Conservation (phyloP, 2,797 vertebrate genomes). For the Pagetopsis macropterus region DNA sequence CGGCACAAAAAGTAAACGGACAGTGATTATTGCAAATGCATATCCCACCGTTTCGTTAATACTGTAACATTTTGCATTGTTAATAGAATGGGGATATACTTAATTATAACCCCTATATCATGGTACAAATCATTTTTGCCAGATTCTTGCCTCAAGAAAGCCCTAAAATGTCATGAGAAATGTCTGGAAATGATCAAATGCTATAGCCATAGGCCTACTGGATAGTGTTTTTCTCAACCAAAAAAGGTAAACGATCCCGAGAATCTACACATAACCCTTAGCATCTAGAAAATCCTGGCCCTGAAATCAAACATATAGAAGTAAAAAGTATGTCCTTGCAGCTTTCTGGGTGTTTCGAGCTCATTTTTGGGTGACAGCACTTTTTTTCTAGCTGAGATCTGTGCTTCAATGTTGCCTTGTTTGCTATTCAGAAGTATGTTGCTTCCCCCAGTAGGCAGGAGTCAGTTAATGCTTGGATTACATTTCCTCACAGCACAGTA, state of each 20-base stretch:
- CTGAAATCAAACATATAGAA: slow-evolving; percentile 5
- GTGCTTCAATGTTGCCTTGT: slow-evolving; percentile 40
- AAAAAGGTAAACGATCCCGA: background rate
- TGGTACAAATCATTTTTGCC: too few species aligned
- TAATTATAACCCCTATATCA: too few species aligned
- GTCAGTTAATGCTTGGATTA: slow-evolving; percentile 75
- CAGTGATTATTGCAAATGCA: too few species aligned
- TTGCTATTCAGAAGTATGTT: slow-evolving; percentile 65
- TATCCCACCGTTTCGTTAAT: too few species aligned
- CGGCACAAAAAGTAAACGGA: too few species aligned
- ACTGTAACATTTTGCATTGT: too few species aligned
- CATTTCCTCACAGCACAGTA: slow-evolving; percentile 79
- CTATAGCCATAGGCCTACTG: background rate
- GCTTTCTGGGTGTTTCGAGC: slow-evolving; percentile 7
- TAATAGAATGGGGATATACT: too few species aligned
- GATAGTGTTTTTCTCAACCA: background rate
- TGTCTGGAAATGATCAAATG: background rate
- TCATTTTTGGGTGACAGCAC: slow-evolving; percentile 3
- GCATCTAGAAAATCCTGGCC: background rate
- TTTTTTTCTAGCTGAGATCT: slow-evolving; percentile 8
- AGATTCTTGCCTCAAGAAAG: too few species aligned
- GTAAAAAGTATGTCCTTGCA: slow-evolving; percentile 5
- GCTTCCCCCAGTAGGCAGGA: slow-evolving; percentile 64
- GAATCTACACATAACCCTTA: background rate
- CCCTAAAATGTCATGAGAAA: background rate